phyloP scores from a whole-genome alignment of 1,140 invertebrate species.

The Acromyrmex heyeri region DNA sequence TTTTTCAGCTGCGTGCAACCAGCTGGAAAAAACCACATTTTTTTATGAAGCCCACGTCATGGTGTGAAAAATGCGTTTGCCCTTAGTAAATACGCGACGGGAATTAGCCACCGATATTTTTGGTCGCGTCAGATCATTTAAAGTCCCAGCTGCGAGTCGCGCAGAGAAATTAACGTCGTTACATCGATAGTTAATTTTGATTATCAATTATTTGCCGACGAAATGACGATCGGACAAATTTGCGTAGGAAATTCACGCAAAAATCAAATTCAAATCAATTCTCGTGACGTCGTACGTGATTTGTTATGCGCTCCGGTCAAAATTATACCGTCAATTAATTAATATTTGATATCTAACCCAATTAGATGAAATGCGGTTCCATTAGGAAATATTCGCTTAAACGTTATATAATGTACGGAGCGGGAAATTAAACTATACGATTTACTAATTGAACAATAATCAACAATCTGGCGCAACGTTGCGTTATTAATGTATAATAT shows the following conservation, averaged over 20 bases:
- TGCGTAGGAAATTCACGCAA: neutral
- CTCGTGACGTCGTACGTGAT: neutral
- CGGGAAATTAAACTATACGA: conserved; percentile 28
- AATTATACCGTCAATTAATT: conserved; percentile 43
- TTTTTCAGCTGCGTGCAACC: neutral
- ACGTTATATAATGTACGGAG: neutral
- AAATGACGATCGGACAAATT: conserved; percentile 33
- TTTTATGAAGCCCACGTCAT: neutral
- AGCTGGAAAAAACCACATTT: neutral
- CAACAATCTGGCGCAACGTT: neutral
- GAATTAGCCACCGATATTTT: conserved; percentile 9
- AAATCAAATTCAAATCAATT: conserved; percentile 35
- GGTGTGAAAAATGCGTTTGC: conserved; percentile 36
- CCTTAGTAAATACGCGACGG: conserved; percentile 15
- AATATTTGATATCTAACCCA: conserved; percentile 40
- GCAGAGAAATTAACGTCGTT: conserved; percentile 9
- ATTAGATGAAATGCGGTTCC: conserved; percentile 35
- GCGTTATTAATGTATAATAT: neutral
- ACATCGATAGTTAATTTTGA: conserved; percentile 36
- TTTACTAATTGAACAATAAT: conserved; percentile 28
- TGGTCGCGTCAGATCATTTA: neutral
- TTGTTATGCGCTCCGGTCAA: neutral
- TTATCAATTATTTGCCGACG: conserved; percentile 48
- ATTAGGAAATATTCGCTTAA: conserved; percentile 1
- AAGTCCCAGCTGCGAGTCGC: neutral